Evolutionary conservation across 2,888 invertebrate species (phyloP), one percentile per base, ranked within the genome.

Genomic region (Myopa tessellatipennis): DNA sequence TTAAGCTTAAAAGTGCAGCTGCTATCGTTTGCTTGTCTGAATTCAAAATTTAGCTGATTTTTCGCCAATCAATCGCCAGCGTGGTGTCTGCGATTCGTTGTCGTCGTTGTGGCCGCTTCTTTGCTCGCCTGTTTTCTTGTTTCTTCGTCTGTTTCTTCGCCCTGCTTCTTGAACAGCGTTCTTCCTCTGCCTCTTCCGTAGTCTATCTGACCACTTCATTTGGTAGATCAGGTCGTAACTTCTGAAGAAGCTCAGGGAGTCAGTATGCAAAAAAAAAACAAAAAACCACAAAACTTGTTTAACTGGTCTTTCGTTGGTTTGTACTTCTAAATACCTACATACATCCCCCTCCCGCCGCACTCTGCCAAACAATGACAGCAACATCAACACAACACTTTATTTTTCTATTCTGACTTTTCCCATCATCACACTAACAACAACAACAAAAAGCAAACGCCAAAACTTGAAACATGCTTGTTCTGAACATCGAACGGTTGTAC

Each of bases 1-100:
- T 72, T 72, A 16, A 40, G 26, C 58, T 58, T 72, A 7, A 61
- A 73, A 61, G 18, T 73, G 73, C 73, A 73, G 73, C 73, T 73
- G 73, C 40, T 38, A 26, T 60, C 18, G 4, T 18, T 50, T n/a
- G 50, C 69, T 52, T 45, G 45, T n/a, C 26, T 18, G 50, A 50
- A n/a, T 45, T 26, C 50, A 26, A 26, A 26, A 26, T 26, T 26
- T 26, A 26, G 26, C 26, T 26, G 26, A 26, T 26, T 26, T 26
- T 26, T n/a, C 7, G 45, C 40, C 18, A n/a, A 10, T 10, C 10
- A 6, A 8, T 45, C 45, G 10, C 45, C 45, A 8, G 45, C 45
- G 6, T 45, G 26, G 2, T 26, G 26, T 26, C 26, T 26, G 26
- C 2, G 26, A 26, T 26, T 26, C 26, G 26, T 26, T 26, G 26